These are phyloP conservation scores for Anolis apletophallus DNA, from an alignment of 2,797 vertebrate genomes.

Conservation along the genomic window DNA sequence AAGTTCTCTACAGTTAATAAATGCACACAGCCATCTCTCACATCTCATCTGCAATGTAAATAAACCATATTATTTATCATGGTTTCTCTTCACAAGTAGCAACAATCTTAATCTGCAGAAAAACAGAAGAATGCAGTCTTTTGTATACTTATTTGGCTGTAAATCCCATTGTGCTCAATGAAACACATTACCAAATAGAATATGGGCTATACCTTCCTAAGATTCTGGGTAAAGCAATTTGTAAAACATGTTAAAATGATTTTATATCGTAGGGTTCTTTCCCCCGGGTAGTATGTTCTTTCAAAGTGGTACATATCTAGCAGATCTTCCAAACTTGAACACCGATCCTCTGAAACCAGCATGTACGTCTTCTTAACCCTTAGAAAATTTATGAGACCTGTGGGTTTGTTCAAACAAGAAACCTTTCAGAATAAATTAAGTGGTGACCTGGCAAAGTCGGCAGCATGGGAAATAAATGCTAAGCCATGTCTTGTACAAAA, in stretches of 20 bases:
- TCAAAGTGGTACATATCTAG: background rate
- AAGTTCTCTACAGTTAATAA: background rate
- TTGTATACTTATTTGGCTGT: too few species aligned
- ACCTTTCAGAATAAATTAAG: conserved; percentile 66
- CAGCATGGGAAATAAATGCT: conserved; percentile 14
- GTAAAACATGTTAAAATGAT: conserved; percentile 46
- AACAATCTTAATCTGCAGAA: conserved; percentile 49
- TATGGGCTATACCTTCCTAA: too few species aligned
- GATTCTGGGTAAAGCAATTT: conserved; percentile 45
- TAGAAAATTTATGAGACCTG: conserved; percentile 56
- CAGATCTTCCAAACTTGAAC: conserved; percentile 30
- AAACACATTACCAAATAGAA: background rate
- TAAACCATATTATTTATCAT: conserved; percentile 37
- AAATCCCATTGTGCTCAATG: background rate
- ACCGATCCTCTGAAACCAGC: conserved; percentile 41
- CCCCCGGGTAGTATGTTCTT: conserved; percentile 9
- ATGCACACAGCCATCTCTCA: background rate
- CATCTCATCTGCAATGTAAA: conserved; percentile 34
- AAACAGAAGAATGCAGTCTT: conserved; percentile 15
- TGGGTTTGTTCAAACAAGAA: conserved; percentile 50
- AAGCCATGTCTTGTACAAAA: conserved; percentile 25
- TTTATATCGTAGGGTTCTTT: conserved; percentile 26
- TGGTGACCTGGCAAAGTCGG: background rate
- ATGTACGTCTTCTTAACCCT: background rate
- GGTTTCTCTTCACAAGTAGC: conserved; percentile 43